Evolutionary conservation across 2,888 invertebrate species (phyloP), one percentile per base, ranked within the genome.

Genomic region (Therioaphis trifolii): DNA sequence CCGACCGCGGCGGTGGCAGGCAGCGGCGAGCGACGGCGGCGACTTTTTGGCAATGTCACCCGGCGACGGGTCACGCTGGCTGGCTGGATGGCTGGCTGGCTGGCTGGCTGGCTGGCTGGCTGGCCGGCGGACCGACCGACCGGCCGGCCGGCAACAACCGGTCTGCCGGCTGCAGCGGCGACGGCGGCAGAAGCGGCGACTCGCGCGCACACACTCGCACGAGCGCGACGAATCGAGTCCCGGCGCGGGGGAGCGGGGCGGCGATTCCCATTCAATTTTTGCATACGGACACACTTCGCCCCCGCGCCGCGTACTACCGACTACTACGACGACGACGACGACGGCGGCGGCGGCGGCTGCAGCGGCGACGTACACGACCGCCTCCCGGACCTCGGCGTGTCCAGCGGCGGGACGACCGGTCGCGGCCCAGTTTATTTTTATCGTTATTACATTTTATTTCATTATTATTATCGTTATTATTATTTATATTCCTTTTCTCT

Each of bases 11-110:
- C n/a, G 14, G 21, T 21, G 40, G 27, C 61, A 49, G 14, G 52
- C 40, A 12, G 43, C 75, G 43, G 75, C 72, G 29, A 2, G 58
- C 69, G n/a, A n/a, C n/a, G 35, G 55, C 78, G 66, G 29, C 21
- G 52, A 24, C 58, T 80, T 80, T 80, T 80, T 71, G 79, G 79
- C 79, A 80, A 80, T 80, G 71, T 80, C 72, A 58, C 72, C 58
- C 35, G 61, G 49, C 72, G 72, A 79, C 69, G 55, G 69, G 78
- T 69, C 68, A 71, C 71, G 71, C 43, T 49, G 71, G 49, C 55
- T 11, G 21, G 61, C 61, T 27, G 58, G 46, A 11, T n/a, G 55
- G n/a, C 46, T 49, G 46, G 46, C 55, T 9, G 52, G 14, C 52
- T 11, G 21, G 61, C 61, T 27, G 58, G 46, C 46, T n/a, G 55